A percentile compares a stretch with the other conserved stretches of the same genome.
Conservation (phyloP, 2,797 vertebrate species). For the Brachyalestes nurse region DNA sequence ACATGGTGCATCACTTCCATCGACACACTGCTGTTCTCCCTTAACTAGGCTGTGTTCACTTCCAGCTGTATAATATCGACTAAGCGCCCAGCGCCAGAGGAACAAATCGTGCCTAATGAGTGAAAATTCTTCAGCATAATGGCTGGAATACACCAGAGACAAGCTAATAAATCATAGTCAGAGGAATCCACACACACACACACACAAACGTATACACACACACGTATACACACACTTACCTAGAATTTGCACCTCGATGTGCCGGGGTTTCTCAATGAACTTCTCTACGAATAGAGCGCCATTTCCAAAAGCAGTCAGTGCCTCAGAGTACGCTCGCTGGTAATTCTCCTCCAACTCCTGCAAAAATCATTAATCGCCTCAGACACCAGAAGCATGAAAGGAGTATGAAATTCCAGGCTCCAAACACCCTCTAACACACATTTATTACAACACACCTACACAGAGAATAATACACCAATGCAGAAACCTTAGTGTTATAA, state of each 20-base stretch:
- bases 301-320: slow-evolving; percentile 90
- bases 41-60: slow-evolving; percentile 54
- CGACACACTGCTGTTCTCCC: slow-evolving; percentile 43
- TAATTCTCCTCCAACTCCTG: slow-evolving; percentile 96
- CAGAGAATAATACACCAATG: slow-evolving; percentile 3
- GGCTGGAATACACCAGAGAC: slow-evolving; percentile 48
- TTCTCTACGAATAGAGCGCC: slow-evolving; percentile 93
- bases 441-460: slow-evolving; percentile 1
- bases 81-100: slow-evolving; percentile 33
- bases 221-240: slow-evolving; percentile 75
- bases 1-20: slow-evolving; percentile 20
- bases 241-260: slow-evolving; percentile 96
- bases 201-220: slow-evolving; percentile 31
- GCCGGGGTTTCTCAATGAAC: slow-evolving; percentile 91
- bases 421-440: neutral
- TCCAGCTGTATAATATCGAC: slow-evolving; percentile 56
- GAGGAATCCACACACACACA: slow-evolving; percentile 6
- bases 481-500: neutral
- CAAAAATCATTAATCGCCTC: slow-evolving; percentile 5
- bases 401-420: neutral
- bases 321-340: slow-evolving; percentile 91
- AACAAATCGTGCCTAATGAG: slow-evolving; percentile 59
- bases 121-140: slow-evolving; percentile 54
- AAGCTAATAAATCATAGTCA: slow-evolving; percentile 55
- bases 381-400: neutral